A percentile compares a stretch with the other conserved stretches of the same genome.
phyloP scores from a whole-genome alignment of 1,140 invertebrate species.

The Alviniconcha marisindica region DNA sequence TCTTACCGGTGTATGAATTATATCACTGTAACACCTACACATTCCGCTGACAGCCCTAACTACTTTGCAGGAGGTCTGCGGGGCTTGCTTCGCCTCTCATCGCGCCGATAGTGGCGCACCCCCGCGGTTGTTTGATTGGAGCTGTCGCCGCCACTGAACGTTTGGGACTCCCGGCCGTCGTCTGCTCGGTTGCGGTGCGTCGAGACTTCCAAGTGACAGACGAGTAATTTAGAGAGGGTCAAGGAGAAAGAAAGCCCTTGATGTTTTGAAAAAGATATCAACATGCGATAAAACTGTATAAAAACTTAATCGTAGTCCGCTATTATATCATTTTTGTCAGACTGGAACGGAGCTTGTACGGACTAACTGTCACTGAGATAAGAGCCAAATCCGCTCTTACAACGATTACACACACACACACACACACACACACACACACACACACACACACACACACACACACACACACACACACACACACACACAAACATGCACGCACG shows the following conservation, averaged over 20 bases:
- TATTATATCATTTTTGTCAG: too few species aligned
- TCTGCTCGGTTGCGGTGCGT: neutral
- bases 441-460: constrained; percentile 21
- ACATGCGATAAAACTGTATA: too few species aligned
- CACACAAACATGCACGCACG: neutral
- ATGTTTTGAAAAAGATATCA: too few species aligned
- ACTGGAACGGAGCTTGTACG: too few species aligned
- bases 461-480: constrained; percentile 22
- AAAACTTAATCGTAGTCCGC: too few species aligned
- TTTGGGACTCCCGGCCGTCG: too few species aligned
- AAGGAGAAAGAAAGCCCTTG: neutral
- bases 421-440: constrained; percentile 19
- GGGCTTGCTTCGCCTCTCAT: neutral
- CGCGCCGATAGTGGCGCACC: neutral
- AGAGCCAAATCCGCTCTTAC: too few species aligned
- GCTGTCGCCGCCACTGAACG: too few species aligned
- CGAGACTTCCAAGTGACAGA: neutral
- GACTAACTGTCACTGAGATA: too few species aligned
- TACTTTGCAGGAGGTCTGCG: neutral
- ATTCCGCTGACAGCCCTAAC: neutral
- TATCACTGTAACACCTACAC: neutral
- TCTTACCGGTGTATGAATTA: too few species aligned
- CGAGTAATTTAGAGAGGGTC: neutral
- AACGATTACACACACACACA: neutral
- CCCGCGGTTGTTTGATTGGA: neutral